A percentile compares a stretch with the other conserved stretches of the same genome.
Evolutionary conservation across 2,888 invertebrate species (phyloP).

Genomic region (Drosophila mettleri): DNA sequence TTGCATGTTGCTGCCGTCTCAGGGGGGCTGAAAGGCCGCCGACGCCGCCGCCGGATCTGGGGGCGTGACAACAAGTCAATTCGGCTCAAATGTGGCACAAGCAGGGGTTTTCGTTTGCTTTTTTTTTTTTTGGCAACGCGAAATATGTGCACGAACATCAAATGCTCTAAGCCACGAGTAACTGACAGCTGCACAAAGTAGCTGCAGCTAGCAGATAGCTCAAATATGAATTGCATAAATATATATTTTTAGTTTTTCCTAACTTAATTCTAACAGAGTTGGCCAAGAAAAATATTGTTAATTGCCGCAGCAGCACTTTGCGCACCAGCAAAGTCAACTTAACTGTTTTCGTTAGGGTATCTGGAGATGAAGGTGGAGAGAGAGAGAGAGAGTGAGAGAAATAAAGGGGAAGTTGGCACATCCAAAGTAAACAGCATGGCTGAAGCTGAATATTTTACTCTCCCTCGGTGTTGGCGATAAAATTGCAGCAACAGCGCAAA

Average conservation of each 20-base stretch:
- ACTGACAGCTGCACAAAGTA: slow-evolving; percentile 17
- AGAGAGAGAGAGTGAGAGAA: slow-evolving; percentile 1
- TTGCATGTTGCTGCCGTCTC: slow-evolving; percentile 71
- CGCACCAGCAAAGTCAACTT: slow-evolving; percentile 19
- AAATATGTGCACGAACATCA: slow-evolving; percentile 8
- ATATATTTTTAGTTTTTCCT: not conserved
- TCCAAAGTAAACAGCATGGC: slow-evolving; percentile 58
- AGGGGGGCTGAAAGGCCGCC: slow-evolving; percentile 19
- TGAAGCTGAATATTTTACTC: slow-evolving; percentile 31
- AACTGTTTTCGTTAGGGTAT: slow-evolving; percentile 38
- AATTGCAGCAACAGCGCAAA: slow-evolving; percentile 73
- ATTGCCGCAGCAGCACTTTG: not conserved
- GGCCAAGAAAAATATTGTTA: slow-evolving; percentile 11
- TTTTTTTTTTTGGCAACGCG: slow-evolving; percentile 11
- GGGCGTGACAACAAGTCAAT: slow-evolving; percentile 80
- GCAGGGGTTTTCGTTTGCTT: slow-evolving; percentile 5
- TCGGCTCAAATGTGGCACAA: slow-evolving; percentile 70
- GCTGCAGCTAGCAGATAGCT: not conserved
- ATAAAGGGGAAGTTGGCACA: slow-evolving; percentile 30
- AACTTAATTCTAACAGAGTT: not conserved
- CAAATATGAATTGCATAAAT: not conserved
- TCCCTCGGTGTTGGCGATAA: slow-evolving; percentile 58
- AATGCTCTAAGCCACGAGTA: slow-evolving; percentile 37
- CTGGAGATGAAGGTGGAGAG: no score
- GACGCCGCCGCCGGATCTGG: slow-evolving; percentile 52